Percentiles rank a stretch among this genome's conserved stretches.
phyloP scores from a whole-genome alignment of 2,888 invertebrate species.

The Acleris emargana region DNA sequence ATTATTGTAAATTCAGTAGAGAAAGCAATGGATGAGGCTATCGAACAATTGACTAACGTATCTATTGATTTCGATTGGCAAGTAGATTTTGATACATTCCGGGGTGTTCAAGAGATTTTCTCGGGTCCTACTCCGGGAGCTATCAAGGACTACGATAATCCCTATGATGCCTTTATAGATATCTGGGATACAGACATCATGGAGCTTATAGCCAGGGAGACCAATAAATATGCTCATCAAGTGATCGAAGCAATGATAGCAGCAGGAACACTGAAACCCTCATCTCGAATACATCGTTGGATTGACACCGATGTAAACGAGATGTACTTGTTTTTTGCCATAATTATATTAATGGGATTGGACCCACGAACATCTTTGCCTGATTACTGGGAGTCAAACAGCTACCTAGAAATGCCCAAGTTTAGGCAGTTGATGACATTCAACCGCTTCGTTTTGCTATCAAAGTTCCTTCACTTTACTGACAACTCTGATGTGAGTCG shows the following conservation, averaged over 20 bases:
- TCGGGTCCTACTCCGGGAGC: slow-evolving; percentile 41
- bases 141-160: slow-evolving; percentile 5
- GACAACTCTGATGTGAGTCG: slow-evolving; percentile 33
- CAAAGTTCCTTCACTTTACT: slow-evolving; percentile 40
- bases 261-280: slow-evolving; percentile 17
- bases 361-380: slow-evolving; percentile 25
- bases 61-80: background rate
- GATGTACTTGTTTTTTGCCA: slow-evolving; percentile 38
- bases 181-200: slow-evolving; percentile 34
- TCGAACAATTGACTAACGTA: background rate
- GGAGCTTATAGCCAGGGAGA: slow-evolving; percentile 40
- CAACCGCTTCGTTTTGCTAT: slow-evolving; percentile 39
- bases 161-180: too few relatives aligned
- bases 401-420: slow-evolving; percentile 35
- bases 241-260: slow-evolving; percentile 33
- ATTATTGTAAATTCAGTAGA: slow-evolving; percentile 25
- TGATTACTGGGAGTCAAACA: slow-evolving; percentile 39
- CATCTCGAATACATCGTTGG: slow-evolving; percentile 41
- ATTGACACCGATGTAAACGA: slow-evolving; percentile 39
- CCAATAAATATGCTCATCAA: slow-evolving; percentile 44
- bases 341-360: slow-evolving; percentile 42
- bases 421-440: slow-evolving; percentile 38
- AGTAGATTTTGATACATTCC: slow-evolving; percentile 39
- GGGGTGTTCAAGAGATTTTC: slow-evolving; percentile 40
- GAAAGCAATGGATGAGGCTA: slow-evolving; percentile 41